Base-by-base conservation (phyloP, 2,113 vertebrate genomes). In the Copsychus sechellarum region DNA sequence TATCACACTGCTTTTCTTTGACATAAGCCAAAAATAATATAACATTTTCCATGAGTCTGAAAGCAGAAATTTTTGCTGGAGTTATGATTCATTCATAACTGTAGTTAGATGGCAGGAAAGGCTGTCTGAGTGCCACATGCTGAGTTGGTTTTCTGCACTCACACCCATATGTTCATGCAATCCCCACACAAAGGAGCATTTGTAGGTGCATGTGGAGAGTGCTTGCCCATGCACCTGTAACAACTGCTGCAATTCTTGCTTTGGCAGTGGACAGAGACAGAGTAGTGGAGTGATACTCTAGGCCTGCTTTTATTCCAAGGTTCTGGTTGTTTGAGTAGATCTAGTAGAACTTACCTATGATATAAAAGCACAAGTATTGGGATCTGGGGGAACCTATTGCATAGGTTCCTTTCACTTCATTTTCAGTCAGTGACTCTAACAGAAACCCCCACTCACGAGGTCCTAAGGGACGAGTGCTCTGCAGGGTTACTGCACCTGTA, bases 121-220 rank as follows among this genome's bases (percentile, higher is more conserved):
- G 51, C 88, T 78, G 87, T 77, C 87, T 97, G 71, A 80, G 67
- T 62, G n/a, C 67, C 93, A 90, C 60, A 83, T 88, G 88, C 33
- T 42, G 50, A 57, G 28, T 6, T 92, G n/a, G 7, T 82, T 79
- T 89, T 85, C 45, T 58, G 7, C 51, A 34, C 6, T 48, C 29
- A n/a, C 26, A n/a, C 25, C 11, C 20, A 4, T 64, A n/a, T 61
- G 54, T 69, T 91, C 51, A 4, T 69, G 45, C 34, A n/a, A 72
- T 73, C 42, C 21, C 23, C 67, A 2, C 36, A 77, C 53, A 87
- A 85, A 90, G 24, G 47, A 47, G 28, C 38, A 56, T 80, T 94
- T 94, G 53, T 74, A 29, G 62, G 77, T 76, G 84, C 26, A 29
- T 29, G 21, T 7, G 24, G 56, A 53, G 45, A 50, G 56, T 33